Percentiles rank a stretch among this genome's conserved stretches.
Evolutionary conservation across 1,140 invertebrate genomes (phyloP).

Genomic region (Apis mellifera): DNA sequence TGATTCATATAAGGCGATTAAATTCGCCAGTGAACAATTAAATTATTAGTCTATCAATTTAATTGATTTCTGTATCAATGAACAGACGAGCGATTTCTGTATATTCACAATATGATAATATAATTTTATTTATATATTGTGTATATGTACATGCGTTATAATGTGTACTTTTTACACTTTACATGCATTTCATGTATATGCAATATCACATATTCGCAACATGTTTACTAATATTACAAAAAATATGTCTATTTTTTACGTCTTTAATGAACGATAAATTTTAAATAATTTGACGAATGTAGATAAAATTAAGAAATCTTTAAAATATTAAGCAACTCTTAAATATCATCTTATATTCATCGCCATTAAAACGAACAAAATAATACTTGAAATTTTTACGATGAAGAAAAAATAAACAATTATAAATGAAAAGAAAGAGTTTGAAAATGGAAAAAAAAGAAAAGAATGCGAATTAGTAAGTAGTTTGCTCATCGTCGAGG

Average conservation of each 20-base stretch:
- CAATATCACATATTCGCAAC: not conserved
- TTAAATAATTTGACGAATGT: not conserved
- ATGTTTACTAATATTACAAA: not conserved
- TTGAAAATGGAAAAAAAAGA: not conserved
- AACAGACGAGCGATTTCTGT: slow-evolving; percentile 49
- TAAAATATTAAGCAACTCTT: too few relatives aligned
- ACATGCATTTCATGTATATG: not conserved
- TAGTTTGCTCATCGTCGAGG: not conserved
- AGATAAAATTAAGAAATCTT: not conserved
- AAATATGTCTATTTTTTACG: not conserved
- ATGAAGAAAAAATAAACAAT: not conserved
- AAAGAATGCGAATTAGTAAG: not conserved
- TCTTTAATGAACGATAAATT: not conserved
- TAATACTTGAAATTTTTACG: not conserved
- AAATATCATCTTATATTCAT: not conserved
- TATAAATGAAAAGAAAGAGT: not conserved
- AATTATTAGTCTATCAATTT: slow-evolving; percentile 51
- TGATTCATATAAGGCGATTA: not conserved
- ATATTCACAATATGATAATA: slow-evolving; percentile 65
- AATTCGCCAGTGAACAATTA: slow-evolving; percentile 25
- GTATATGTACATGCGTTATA: not conserved
- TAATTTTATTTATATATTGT: slow-evolving; percentile 66
- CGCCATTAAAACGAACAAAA: not conserved
- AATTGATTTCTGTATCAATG: slow-evolving; percentile 49
- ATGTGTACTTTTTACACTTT: not conserved